phyloP scores from a whole-genome alignment of 2,888 invertebrate species.

The Cosmia trapezina region DNA sequence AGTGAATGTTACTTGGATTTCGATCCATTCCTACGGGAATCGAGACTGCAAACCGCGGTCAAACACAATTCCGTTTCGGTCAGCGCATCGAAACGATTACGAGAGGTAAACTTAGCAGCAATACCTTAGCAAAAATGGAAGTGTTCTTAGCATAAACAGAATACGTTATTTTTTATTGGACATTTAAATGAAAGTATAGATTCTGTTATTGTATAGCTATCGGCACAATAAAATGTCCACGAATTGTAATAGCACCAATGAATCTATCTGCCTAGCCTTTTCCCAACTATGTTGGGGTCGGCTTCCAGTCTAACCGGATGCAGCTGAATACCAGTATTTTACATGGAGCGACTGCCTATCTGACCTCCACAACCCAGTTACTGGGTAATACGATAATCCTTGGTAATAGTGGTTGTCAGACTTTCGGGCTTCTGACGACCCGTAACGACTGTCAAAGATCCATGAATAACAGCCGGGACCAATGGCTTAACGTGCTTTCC shows the following conservation, averaged over 20 bases:
- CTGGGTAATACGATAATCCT: too few relatives aligned
- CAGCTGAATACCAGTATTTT: too few relatives aligned
- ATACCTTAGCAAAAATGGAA: neutral
- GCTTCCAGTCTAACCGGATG: too few relatives aligned
- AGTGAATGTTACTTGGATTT: neutral
- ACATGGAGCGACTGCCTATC: too few relatives aligned
- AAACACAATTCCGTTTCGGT: slow-evolving; percentile 18
- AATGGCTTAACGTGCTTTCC: too few relatives aligned
- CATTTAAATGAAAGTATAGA: neutral
- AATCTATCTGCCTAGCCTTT: too few relatives aligned
- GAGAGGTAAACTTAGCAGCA: slow-evolving; percentile 1
- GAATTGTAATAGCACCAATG: neutral
- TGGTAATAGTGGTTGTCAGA: too few relatives aligned
- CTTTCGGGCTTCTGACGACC: too few relatives aligned
- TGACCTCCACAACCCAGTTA: too few relatives aligned
- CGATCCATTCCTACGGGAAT: slow-evolving; percentile 6
- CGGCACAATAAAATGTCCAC: neutral
- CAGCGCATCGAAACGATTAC: neutral
- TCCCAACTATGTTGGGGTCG: too few relatives aligned
- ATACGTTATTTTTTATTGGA: neutral
- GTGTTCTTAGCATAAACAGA: neutral
- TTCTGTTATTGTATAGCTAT: neutral
- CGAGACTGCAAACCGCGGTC: slow-evolving; percentile 11
- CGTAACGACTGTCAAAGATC: too few relatives aligned
- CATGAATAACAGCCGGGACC: too few relatives aligned